Evolutionary conservation across 2,113 vertebrate genomes (phyloP).

Genomic region (Pollimyrus isidori): DNA sequence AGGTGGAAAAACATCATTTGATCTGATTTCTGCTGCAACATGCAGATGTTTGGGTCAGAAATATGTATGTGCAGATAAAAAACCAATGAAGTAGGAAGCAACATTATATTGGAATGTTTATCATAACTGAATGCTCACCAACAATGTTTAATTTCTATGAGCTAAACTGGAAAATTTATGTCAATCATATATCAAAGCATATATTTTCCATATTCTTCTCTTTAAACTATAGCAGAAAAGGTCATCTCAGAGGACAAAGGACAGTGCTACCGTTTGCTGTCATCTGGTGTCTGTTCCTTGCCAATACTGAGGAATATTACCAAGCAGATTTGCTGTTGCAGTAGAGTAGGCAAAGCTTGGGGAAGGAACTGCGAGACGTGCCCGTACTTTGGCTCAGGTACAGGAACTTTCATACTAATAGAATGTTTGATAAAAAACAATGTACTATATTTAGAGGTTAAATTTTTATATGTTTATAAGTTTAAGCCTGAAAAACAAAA

Average conservation of each 20-base stretch:
- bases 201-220: background rate
- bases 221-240: slow-evolving; percentile 62
- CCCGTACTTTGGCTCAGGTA: slow-evolving; percentile 78
- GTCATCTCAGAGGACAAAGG: slow-evolving; percentile 78
- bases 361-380: slow-evolving; percentile 74
- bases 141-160: background rate
- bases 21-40: background rate
- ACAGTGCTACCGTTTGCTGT: slow-evolving; percentile 76
- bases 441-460: no score
- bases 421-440: background rate
- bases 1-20: background rate
- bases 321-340: slow-evolving; percentile 98
- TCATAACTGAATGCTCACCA: background rate
- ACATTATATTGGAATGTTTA: background rate
- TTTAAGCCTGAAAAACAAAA: background rate
- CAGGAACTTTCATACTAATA: slow-evolving; percentile 16
- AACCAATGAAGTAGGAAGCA: background rate
- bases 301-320: slow-evolving; percentile 85
- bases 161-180: background rate
- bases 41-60: background rate
- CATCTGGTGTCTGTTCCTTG: slow-evolving; percentile 62
- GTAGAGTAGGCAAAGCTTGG: slow-evolving; percentile 94
- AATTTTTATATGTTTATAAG: no score
- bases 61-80: background rate
- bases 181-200: background rate